Evolutionary conservation across 1,140 invertebrate species (phyloP).

Genomic region (Agrypnia vestita): DNA sequence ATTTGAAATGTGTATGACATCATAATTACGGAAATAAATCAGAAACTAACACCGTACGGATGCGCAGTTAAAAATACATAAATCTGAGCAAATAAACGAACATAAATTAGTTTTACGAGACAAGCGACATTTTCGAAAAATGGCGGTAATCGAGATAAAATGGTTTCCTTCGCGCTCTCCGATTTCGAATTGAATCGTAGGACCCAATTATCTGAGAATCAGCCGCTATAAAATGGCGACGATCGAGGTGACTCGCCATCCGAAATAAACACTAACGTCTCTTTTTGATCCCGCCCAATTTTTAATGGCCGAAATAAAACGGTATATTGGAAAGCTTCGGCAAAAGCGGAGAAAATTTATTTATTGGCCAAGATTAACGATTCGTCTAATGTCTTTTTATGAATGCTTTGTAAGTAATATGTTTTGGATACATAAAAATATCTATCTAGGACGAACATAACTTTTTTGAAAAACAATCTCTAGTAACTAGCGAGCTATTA

Average conservation of each 20-base stretch:
- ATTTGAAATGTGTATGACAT: neutral
- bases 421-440: too few relatives aligned
- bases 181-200: constrained; percentile 9
- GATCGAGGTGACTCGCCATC: neutral
- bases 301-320: constrained; percentile 11
- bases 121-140: neutral
- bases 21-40: neutral
- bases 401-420: too few relatives aligned
- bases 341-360: too few relatives aligned
- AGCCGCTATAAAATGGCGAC: neutral
- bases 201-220: neutral
- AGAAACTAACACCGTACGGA: neutral
- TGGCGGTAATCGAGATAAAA: constrained; percentile 8
- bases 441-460: too few relatives aligned
- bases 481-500: too few relatives aligned
- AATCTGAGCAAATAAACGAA: constrained; percentile 1
- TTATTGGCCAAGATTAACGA: too few relatives aligned
- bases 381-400: too few relatives aligned
- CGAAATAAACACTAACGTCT: neutral
- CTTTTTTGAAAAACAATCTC: too few relatives aligned
- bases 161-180: neutral
- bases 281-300: neutral
- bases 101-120: constrained; percentile 17
- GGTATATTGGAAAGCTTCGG: neutral
- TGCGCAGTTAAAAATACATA: neutral